phyloP scores from a whole-genome alignment of 2,797 vertebrate genomes.

The Atherinosoma microstoma region DNA sequence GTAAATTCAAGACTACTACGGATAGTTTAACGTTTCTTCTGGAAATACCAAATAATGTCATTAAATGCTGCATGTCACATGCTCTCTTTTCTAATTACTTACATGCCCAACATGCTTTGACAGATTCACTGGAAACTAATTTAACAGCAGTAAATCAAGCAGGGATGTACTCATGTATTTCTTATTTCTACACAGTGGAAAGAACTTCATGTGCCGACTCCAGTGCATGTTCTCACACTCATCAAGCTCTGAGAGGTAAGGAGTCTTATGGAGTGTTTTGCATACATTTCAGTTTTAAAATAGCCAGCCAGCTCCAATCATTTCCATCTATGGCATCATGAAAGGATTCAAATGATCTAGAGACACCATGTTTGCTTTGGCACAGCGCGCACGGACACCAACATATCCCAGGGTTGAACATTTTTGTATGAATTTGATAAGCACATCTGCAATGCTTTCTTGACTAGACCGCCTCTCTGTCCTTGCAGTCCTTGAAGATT shows the following conservation, averaged over 20 bases:
- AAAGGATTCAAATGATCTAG: slow-evolving; percentile 73
- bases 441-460: slow-evolving; percentile 48
- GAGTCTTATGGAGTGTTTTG: slow-evolving; percentile 72
- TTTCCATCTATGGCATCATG: slow-evolving; percentile 79
- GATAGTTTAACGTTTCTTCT: slow-evolving; percentile 20
- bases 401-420: slow-evolving; percentile 54
- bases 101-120: slow-evolving; percentile 47
- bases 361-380: slow-evolving; percentile 77
- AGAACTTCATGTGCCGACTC: slow-evolving; percentile 85
- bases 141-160: slow-evolving; percentile 43
- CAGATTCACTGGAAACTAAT: slow-evolving; percentile 35
- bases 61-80: slow-evolving; percentile 13
- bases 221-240: slow-evolving; percentile 84
- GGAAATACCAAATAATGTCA: slow-evolving; percentile 36
- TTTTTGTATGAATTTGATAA: slow-evolving; percentile 63
- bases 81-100: slow-evolving; percentile 36
- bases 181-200: slow-evolving; percentile 78
- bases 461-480: slow-evolving; percentile 33
- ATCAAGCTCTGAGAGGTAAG: slow-evolving; percentile 82
- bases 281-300: slow-evolving; percentile 78
- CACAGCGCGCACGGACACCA: slow-evolving; percentile 40
- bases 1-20: not conserved
- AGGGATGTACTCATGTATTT: slow-evolving; percentile 46
- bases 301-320: slow-evolving; percentile 62
- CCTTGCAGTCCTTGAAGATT: slow-evolving; percentile 18